Evolutionary conservation across 2,797 vertebrate genomes (phyloP).

Genomic region (Rhinophrynus dorsalis): DNA sequence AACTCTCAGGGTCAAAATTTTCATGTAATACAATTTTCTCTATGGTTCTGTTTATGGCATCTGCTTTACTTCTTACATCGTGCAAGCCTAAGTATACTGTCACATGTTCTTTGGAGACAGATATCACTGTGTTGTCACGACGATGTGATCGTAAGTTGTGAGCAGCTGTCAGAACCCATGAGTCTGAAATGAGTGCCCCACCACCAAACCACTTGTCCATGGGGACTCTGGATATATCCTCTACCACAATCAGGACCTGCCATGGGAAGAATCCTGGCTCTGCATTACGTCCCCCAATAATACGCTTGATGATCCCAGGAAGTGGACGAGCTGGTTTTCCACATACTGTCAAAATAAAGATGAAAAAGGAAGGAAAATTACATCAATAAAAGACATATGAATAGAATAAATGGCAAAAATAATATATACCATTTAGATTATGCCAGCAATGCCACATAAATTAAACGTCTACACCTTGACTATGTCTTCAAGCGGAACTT

Average conservation of each 20-base stretch:
- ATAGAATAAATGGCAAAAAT: not conserved
- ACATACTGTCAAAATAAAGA: conserved; percentile 71
- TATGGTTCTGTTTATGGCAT: conserved; percentile 73
- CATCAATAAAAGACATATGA: not conserved
- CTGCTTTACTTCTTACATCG: conserved; percentile 69
- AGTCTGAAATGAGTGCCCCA: conserved; percentile 83
- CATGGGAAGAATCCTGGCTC: conserved; percentile 89
- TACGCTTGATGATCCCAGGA: conserved; percentile 81
- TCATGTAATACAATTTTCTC: conserved; percentile 83
- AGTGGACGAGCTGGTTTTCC: conserved; percentile 74
- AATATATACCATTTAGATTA: conserved; percentile 52
- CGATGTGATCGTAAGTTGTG: conserved; percentile 88
- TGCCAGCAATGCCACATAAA: conserved; percentile 22
- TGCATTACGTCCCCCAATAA: conserved; percentile 83
- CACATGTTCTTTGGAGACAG: conserved; percentile 80
- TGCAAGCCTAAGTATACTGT: conserved; percentile 84
- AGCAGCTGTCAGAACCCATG: conserved; percentile 91
- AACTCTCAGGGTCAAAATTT: conserved; percentile 86
- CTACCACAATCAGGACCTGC: conserved; percentile 90
- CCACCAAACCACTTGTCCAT: conserved; percentile 90
- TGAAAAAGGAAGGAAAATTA: not conserved
- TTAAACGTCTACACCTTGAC: no score
- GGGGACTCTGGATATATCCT: conserved; percentile 87
- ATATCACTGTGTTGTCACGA: conserved; percentile 80
- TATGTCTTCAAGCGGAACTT: no score